These are phyloP conservation scores for Cydia strobilella DNA, from an alignment of 1,140 invertebrate genomes.

Conservation along the genomic window DNA sequence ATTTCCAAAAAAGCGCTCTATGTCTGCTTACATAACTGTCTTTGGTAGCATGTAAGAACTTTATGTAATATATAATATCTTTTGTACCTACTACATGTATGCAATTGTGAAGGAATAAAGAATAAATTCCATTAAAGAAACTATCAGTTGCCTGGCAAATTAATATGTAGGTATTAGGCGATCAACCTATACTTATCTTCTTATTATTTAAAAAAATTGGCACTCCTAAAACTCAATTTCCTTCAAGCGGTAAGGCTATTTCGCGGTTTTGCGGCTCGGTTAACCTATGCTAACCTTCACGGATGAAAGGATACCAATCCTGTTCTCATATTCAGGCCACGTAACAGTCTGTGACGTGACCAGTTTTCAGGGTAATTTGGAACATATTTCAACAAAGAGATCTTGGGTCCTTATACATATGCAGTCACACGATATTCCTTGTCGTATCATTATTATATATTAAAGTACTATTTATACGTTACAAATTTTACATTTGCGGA, in stretches of 20 bases:
- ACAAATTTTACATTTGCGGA: neutral
- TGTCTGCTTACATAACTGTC: no score
- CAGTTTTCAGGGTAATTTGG: conserved; percentile 13
- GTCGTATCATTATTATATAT: neutral
- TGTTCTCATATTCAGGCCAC: neutral
- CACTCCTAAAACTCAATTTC: neutral
- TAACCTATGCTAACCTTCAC: conserved; percentile 6
- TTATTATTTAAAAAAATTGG: neutral
- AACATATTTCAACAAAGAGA: conserved; percentile 11
- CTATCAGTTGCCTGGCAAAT: no score
- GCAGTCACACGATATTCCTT: neutral
- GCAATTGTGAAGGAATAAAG: no score
- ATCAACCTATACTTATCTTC: neutral
- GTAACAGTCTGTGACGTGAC: conserved; percentile 4
- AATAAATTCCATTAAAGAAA: no score
- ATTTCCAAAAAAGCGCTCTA: no score
- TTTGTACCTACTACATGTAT: no score
- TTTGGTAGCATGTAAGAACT: no score
- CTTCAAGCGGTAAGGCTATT: neutral
- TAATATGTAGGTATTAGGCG: no score
- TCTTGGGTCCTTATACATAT: neutral
- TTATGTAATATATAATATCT: no score
- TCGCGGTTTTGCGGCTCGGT: neutral
- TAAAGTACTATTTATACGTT: neutral
- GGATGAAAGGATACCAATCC: conserved; percentile 6